Base-by-base conservation (phyloP, 2,113 vertebrate genomes). In the Anoplopoma fimbria region DNA sequence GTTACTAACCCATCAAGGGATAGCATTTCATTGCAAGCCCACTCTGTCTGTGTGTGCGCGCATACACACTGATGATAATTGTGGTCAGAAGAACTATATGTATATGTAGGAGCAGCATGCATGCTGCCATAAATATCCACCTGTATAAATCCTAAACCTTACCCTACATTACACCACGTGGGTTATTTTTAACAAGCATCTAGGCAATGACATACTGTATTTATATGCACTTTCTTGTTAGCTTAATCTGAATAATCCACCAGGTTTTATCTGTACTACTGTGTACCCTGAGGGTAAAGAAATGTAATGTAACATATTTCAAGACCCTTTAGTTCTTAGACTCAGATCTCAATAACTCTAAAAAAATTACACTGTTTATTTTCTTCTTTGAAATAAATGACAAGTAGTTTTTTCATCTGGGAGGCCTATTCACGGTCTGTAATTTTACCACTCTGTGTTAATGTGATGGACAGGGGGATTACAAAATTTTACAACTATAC, bases 1-100 rank as follows among this genome's bases (percentile, higher is more conserved):
- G 91, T 93, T 91, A 89, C 92, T 76, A 87, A 53, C 89, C 80
- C 67, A 77, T 75, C 57, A 61, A 65, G 51, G 69, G 87, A 80
- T 75, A 77, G 69, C 81, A 69, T 85, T 87, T 79, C 84, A 86
- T 58, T 69, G 49, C 31, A 23, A 73, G 69, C 36, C 58, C 40
- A 61, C 42, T 64, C 31, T 79, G 36, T 61, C 10, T 58, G 70
- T 69, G 29, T 40, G 33, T 19, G 34, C 8, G n/a, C 1, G 21
- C 33, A 40, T 3, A 77, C 10, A 65, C 25, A 70, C 64, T 67
- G 13, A 64, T 0, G 12, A 17, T n/a, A 40, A 77, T 36, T 69
- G 67, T 70, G 21, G 23, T 62, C 23, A 53, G 23, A 65, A 38
- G 25, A 62, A 45, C 19, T 25, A 62, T 19, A 15, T 51, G 25